Evolutionary conservation across 2,888 invertebrate species (phyloP).

Genomic region (Geotrupes spiniger): DNA sequence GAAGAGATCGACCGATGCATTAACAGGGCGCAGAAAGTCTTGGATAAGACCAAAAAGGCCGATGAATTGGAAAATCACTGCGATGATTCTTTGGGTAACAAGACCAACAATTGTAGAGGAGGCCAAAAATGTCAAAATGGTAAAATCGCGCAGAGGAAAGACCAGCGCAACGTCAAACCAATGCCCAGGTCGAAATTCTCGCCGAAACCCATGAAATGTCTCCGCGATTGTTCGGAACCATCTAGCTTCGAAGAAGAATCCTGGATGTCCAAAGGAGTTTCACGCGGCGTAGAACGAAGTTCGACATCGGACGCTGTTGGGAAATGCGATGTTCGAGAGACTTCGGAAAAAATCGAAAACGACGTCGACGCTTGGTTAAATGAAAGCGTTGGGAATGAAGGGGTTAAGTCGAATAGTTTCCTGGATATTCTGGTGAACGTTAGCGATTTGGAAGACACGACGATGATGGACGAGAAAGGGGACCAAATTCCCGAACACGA

Average conservation of each 20-base stretch:
- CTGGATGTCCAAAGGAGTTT: slow-evolving; percentile 36
- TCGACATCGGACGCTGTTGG: neutral
- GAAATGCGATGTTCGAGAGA: no score
- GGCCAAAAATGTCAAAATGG: no score
- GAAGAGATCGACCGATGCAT: slow-evolving; percentile 25
- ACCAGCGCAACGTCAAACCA: slow-evolving; percentile 5
- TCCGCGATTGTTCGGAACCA: slow-evolving; percentile 25
- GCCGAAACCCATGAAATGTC: slow-evolving; percentile 28
- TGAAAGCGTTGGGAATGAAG: slow-evolving; percentile 4
- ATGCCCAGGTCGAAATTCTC: slow-evolving; percentile 21
- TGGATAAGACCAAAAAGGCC: slow-evolving; percentile 16
- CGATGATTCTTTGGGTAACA: neutral
- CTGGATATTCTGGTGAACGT: slow-evolving; percentile 37
- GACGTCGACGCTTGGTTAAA: neutral
- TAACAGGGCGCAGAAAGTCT: slow-evolving; percentile 20
- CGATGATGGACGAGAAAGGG: slow-evolving; percentile 6
- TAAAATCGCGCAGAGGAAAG: no score
- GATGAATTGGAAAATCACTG: neutral
- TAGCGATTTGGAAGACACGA: slow-evolving; percentile 26
- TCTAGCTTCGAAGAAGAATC: slow-evolving; percentile 31
- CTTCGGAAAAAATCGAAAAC: neutral
- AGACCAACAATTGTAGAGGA: no score
- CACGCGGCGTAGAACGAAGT: slow-evolving; percentile 1
- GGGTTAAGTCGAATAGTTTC: slow-evolving; percentile 31
- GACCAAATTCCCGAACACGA: slow-evolving; percentile 31